Evolutionary conservation across 1,140 invertebrate species (phyloP).

Genomic region (Heterodera carotae): DNA sequence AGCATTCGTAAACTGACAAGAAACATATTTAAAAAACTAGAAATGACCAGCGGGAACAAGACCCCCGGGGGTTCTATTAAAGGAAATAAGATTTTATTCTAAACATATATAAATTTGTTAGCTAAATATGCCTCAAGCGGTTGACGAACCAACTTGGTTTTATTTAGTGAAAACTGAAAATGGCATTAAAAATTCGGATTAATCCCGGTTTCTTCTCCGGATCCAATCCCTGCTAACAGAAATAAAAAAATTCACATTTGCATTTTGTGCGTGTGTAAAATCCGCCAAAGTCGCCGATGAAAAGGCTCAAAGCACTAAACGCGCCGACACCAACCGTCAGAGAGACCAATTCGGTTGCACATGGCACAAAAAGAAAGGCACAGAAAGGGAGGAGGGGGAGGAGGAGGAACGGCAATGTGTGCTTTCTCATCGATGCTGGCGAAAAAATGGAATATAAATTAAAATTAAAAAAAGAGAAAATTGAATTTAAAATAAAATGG

Average conservation of each 20-base stretch:
- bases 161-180: too few species aligned
- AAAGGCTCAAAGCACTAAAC: conserved; percentile 15
- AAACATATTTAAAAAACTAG: not conserved
- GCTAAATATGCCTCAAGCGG: too few species aligned
- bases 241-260: conserved; percentile 25
- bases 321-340: conserved; percentile 17
- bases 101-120: too few species aligned
- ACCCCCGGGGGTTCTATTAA: too few species aligned
- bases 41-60: not conserved
- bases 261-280: conserved; percentile 14
- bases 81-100: too few species aligned
- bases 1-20: conserved; percentile 31
- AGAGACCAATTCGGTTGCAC: conserved; percentile 7
- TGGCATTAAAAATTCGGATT: too few species aligned
- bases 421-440: not conserved
- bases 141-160: too few species aligned
- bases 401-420: not conserved
- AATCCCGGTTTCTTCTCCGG: too few species aligned
- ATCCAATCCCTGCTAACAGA: too few species aligned
- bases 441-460: not conserved
- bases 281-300: conserved; percentile 20
- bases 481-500: not conserved
- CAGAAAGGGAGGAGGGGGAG: not conserved
- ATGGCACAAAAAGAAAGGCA: not conserved
- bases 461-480: not conserved